Percentiles rank a stretch among this genome's conserved stretches.
Evolutionary conservation across 1,140 invertebrate species (phyloP).

Genomic region (Drosophila nannoptera): DNA sequence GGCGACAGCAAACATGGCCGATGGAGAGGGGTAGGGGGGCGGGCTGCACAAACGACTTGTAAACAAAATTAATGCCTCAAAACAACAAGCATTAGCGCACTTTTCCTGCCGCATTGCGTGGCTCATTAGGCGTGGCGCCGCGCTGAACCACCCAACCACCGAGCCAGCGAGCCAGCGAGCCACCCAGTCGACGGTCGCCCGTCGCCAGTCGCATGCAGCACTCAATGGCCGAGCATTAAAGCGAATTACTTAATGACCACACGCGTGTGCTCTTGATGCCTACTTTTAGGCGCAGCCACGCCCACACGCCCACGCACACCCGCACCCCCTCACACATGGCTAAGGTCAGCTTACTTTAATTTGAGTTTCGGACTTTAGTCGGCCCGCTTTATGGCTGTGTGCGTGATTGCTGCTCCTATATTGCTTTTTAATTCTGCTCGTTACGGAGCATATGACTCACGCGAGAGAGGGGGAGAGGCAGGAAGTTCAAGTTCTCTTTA

Average conservation of each 20-base stretch:
- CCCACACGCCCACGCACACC: constrained; percentile 20
- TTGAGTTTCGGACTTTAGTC: constrained; percentile 50
- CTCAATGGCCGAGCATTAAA: constrained; percentile 66
- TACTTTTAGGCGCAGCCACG: constrained; percentile 52
- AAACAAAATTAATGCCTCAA: constrained; percentile 76
- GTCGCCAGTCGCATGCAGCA: too few relatives aligned
- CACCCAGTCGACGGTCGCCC: constrained; percentile 8
- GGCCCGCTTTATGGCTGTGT: constrained; percentile 32
- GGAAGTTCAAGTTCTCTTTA: constrained; percentile 39
- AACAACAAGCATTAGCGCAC: constrained; percentile 73
- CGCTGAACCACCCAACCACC: background rate
- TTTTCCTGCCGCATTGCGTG: constrained; percentile 64
- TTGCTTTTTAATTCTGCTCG: constrained; percentile 75
- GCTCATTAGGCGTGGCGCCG: constrained; percentile 56
- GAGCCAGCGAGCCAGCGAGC: background rate
- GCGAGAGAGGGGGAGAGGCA: background rate
- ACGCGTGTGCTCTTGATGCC: constrained; percentile 70
- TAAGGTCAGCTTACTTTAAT: constrained; percentile 57
- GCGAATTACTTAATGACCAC: constrained; percentile 73
- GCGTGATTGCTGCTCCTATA: constrained; percentile 74
- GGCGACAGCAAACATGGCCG: constrained; percentile 29
- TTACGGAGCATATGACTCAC: constrained; percentile 51
- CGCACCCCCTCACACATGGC: background rate
- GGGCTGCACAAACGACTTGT: constrained; percentile 67
- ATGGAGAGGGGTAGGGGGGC: background rate